A percentile compares a stretch with the other conserved stretches of the same genome.
phyloP scores from a whole-genome alignment of 2,888 invertebrate species.

The Gymnocheta viridis region DNA sequence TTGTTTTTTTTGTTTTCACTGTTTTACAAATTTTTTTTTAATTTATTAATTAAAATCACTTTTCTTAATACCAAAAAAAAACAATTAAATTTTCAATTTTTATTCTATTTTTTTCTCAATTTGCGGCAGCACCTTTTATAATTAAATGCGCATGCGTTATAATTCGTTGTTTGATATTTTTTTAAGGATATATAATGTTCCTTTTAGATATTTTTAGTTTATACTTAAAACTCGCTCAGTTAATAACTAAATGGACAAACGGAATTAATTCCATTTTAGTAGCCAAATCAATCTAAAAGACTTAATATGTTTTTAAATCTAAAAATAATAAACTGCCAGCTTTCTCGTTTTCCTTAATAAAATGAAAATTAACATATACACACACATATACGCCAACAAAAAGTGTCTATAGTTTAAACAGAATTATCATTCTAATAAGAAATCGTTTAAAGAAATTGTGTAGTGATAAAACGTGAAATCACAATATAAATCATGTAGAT shows the following conservation, averaged over 20 bases:
- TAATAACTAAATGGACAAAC: conserved; percentile 42
- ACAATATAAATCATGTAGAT: not conserved
- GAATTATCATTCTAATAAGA: not conserved
- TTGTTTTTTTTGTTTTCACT: too few species aligned
- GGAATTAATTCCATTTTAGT: conserved; percentile 14
- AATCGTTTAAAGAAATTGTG: not conserved
- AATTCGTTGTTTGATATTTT: not conserved
- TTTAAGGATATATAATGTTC: conserved; percentile 28
- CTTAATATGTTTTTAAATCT: conserved; percentile 11
- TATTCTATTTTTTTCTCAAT: too few species aligned
- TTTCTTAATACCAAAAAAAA: too few species aligned
- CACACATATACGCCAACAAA: not conserved
- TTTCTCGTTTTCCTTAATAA: not conserved
- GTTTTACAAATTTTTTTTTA: too few species aligned
- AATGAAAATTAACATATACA: not conserved
- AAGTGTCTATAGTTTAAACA: not conserved
- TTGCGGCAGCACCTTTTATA: not conserved
- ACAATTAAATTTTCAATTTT: too few species aligned
- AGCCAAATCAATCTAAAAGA: conserved; percentile 40
- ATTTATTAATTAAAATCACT: too few species aligned
- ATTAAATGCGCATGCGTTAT: conserved; percentile 57
- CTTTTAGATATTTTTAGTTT: conserved; percentile 43
- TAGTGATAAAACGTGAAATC: not conserved
- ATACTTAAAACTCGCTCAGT: conserved; percentile 63
- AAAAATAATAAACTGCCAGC: conserved; percentile 45